A percentile compares a stretch with the other conserved stretches of the same genome.
These are phyloP conservation scores for Alouatta palliata DNA, from an alignment of 2,113 vertebrate genomes.

Conservation along the genomic window DNA sequence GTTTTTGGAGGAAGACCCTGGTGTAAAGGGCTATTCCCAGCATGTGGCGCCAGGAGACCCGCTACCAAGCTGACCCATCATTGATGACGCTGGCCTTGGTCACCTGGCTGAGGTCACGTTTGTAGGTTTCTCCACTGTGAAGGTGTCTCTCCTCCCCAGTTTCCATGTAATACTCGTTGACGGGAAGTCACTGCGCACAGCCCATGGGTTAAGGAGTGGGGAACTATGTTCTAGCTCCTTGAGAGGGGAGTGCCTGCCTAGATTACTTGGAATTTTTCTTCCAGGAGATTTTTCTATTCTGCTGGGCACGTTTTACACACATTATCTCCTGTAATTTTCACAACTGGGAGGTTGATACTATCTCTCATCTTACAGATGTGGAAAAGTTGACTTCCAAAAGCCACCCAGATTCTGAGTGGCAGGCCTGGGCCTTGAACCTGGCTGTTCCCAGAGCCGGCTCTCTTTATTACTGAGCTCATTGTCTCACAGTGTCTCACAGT, in stretches of 20 bases:
- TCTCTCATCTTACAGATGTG: background rate
- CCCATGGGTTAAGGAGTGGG: accelerated
- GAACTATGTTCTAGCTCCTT: accelerated
- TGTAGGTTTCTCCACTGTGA: background rate
- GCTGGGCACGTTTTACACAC: background rate
- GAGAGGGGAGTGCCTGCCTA: background rate
- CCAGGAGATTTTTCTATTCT: background rate
- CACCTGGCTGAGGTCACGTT: background rate
- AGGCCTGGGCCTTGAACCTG: background rate
- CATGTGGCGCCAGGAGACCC: accelerated
- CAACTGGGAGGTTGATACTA: background rate
- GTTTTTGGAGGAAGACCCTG: background rate
- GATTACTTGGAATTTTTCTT: background rate
- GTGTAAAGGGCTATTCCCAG: accelerated
- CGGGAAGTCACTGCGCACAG: too few relatives aligned
- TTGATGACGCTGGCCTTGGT: background rate
- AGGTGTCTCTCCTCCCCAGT: accelerated
- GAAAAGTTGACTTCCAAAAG: background rate
- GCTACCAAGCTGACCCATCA: accelerated
- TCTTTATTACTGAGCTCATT: background rate
- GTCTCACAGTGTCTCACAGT: background rate
- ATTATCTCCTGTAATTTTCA: background rate
- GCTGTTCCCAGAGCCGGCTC: background rate
- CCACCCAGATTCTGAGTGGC: background rate
- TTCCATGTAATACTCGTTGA: accelerated